phyloP scores from a whole-genome alignment of 1,140 invertebrate genomes.

The Anthonomus grandis region DNA sequence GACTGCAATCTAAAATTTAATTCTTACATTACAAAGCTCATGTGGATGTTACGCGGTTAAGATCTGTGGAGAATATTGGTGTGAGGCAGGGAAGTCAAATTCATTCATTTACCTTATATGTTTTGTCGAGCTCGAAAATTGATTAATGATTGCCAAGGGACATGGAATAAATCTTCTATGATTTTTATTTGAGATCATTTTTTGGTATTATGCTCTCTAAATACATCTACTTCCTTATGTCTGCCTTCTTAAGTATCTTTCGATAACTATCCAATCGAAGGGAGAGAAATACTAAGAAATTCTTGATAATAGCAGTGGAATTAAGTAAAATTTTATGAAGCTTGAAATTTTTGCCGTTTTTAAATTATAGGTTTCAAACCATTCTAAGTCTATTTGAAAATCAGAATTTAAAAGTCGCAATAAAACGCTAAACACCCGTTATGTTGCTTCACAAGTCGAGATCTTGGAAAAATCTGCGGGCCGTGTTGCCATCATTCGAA shows the following conservation, averaged over 20 bases:
- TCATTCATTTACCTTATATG: too few relatives aligned
- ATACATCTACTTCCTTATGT: background rate
- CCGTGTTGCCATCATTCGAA: background rate
- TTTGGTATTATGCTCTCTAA: background rate
- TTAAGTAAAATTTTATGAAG: background rate
- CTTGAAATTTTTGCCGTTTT: background rate
- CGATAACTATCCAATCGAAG: background rate
- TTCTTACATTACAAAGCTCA: too few relatives aligned
- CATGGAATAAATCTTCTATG: background rate
- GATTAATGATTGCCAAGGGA: too few relatives aligned
- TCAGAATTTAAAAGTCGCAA: background rate
- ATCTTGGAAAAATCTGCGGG: background rate
- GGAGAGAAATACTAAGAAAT: background rate
- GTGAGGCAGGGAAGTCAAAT: too few relatives aligned
- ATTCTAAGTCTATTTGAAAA: background rate
- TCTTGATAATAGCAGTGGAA: background rate
- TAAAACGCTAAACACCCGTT: background rate
- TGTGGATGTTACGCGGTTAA: too few relatives aligned
- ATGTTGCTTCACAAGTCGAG: background rate
- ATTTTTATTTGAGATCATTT: background rate
- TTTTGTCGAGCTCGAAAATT: too few relatives aligned
- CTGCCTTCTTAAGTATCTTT: background rate
- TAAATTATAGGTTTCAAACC: background rate
- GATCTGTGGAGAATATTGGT: too few relatives aligned
- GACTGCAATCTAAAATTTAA: too few relatives aligned